Evolutionary conservation across 2,888 invertebrate species (phyloP), one percentile per base, ranked within the genome.

Genomic region (Diadegma fenestrale): DNA sequence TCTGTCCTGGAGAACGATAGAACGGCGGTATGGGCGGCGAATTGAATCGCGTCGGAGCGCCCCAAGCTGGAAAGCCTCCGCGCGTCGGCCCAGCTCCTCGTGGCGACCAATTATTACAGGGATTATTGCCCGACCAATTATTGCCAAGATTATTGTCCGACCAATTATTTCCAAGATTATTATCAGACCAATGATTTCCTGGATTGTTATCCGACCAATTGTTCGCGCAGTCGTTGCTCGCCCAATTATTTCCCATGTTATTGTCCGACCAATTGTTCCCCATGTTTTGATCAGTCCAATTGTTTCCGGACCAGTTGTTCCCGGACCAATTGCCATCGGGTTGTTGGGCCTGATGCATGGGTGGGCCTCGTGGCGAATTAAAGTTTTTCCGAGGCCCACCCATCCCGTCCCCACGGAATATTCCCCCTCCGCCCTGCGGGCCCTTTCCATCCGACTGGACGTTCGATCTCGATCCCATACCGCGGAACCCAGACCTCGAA

Each of bases 361-460:
- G 86, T 1, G 75, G 86, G 4, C 81, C 85, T 19, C 86, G 71
- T 12, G 77, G 33, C 51, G 69, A 77, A 71, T 87, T 88, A 17
- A 89, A 91, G 19, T 73, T 87, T 0, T 77, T 58, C 30, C 87
- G 87, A 5, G 78, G 58, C 37, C 75, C 30, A 2, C 54, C 41
- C 7, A 17, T n/a, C 2, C 73, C 78, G 0, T 71, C 48, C 0
- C 64, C 66, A 0, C 45, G 69, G 37, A 76, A 82, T 12, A 33
- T 71, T 0, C 26, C 12, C 43, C 26, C 76, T 54, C 78, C 37
- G 14, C 58, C 30, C 12, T 37, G 37, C 1, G 22, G 2, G 41
- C 43, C 72, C 26, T 19, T 3, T 17, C 41, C 82, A 2, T 72
- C 75, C 1, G 26, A 45, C 22, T 61, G 61, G 0, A 48, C 63